A percentile compares a stretch with the other conserved stretches of the same genome.
Evolutionary conservation across 2,113 vertebrate species (phyloP).

Genomic region (Nasalis larvatus): DNA sequence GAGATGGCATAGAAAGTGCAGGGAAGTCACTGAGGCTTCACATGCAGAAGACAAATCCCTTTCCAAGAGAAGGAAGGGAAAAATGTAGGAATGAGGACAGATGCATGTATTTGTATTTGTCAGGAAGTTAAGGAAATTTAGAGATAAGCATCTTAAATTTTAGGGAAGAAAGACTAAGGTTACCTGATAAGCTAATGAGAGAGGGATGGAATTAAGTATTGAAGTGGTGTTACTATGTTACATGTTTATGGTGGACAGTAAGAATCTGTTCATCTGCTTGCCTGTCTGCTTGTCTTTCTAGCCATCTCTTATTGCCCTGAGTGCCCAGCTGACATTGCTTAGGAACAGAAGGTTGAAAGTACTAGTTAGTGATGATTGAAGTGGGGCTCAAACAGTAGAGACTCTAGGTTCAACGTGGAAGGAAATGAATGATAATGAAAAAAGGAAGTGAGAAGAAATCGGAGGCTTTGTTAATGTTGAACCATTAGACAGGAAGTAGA

Average conservation of each 20-base stretch:
- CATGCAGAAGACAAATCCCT: neutral
- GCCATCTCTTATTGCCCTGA: neutral
- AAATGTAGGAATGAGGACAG: neutral
- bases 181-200: neutral
- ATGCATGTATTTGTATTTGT: neutral
- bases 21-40: neutral
- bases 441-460: neutral
- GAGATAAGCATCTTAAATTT: neutral
- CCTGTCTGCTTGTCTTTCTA: neutral
- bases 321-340: neutral
- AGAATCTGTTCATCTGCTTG: neutral
- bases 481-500: neutral
- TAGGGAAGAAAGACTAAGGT: neutral
- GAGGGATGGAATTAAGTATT: neutral
- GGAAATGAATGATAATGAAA: neutral
- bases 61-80: neutral
- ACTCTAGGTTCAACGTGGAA: neutral
- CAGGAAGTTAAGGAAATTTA: neutral
- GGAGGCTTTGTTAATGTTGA: neutral
- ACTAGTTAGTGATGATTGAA: neutral
- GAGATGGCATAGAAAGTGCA: neutral
- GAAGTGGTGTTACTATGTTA: neutral
- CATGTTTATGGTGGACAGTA: neutral
- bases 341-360: neutral
- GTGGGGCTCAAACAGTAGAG: accelerated